phyloP scores from a whole-genome alignment of 2,888 invertebrate species.

The Eurois occulta region DNA sequence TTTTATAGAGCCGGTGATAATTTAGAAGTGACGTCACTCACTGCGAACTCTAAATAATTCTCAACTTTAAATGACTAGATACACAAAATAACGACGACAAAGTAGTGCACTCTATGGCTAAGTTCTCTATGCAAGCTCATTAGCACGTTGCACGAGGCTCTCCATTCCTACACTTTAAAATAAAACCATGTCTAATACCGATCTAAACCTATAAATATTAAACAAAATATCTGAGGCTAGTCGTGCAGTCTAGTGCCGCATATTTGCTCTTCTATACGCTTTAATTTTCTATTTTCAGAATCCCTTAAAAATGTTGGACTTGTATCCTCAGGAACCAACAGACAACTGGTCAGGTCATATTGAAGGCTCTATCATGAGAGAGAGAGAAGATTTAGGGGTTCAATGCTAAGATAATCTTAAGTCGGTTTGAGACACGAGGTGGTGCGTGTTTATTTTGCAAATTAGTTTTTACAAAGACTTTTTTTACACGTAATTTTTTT shows the following conservation, averaged over 20 bases:
- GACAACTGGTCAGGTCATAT: neutral
- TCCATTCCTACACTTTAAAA: neutral
- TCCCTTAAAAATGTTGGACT: neutral
- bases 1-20: constrained; percentile 86
- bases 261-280: neutral
- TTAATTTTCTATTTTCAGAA: neutral
- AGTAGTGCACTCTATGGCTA: constrained; percentile 71
- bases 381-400: neutral
- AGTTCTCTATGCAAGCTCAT: constrained; percentile 34
- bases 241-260: no score
- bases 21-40: constrained; percentile 82
- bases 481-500: no score
- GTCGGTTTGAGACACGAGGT: no score
- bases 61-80: constrained; percentile 77
- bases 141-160: constrained; percentile 21
- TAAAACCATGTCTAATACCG: no score
- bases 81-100: constrained; percentile 73
- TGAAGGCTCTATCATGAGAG: neutral
- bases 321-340: neutral
- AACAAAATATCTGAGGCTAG: no score
- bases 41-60: constrained; percentile 73
- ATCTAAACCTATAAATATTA: no score
- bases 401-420: neutral
- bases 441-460: no score
- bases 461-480: no score